Percentiles rank a stretch among this genome's conserved stretches.
Evolutionary conservation across 2,113 vertebrate genomes (phyloP).

Genomic region (Pachyramphus minor): DNA sequence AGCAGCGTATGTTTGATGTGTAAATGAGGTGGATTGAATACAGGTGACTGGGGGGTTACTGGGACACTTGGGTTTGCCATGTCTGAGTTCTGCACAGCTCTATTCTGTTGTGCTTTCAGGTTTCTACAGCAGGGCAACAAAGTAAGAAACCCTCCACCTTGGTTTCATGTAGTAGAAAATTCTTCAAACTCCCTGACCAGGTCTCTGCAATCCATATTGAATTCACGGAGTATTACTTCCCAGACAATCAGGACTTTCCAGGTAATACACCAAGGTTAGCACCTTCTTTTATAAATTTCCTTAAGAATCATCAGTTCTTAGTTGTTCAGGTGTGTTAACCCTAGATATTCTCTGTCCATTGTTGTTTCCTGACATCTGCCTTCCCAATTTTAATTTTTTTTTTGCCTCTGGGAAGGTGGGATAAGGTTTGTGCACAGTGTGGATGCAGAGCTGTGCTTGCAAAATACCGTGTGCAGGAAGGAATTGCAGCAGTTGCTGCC

Average conservation of each 20-base stretch:
- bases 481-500: background rate
- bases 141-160: constrained; percentile 90
- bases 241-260: constrained; percentile 84
- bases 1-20: background rate
- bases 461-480: background rate
- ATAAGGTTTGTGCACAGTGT: background rate
- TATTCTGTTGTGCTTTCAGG: constrained; percentile 69
- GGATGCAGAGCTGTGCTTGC: background rate
- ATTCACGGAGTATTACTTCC: constrained; percentile 96
- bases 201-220: constrained; percentile 91
- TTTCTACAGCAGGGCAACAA: constrained; percentile 89
- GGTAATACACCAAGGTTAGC: constrained; percentile 76
- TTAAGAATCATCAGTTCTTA: background rate
- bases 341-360: background rate
- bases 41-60: background rate
- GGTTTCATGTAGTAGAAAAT: constrained; percentile 89
- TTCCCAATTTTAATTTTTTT: background rate
- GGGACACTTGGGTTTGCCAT: background rate
- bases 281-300: background rate
- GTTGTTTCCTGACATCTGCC: background rate
- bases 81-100: background rate
- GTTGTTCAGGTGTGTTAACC: background rate
- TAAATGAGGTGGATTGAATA: background rate
- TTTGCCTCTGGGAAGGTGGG: background rate
- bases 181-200: constrained; percentile 77